Evolutionary conservation across 2,113 vertebrate species (phyloP).

Genomic region (Sorex fumeus): DNA sequence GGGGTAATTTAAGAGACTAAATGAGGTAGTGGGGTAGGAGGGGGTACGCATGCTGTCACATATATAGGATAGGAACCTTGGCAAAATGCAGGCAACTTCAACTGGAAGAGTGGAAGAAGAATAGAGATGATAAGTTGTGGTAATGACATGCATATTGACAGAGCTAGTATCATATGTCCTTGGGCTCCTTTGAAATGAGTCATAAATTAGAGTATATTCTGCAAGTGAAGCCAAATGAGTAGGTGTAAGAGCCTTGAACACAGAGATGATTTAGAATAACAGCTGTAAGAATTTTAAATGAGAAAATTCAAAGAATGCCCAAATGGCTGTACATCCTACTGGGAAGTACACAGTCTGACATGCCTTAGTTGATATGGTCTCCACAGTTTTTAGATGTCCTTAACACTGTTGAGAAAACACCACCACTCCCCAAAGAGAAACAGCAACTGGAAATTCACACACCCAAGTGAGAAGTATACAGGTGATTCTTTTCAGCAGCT

Average conservation of each 20-base stretch:
- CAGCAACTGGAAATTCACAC: neutral
- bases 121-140: neutral
- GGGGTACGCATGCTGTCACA: neutral
- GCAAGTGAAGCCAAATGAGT: neutral
- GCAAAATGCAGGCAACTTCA: neutral
- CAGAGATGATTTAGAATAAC: neutral
- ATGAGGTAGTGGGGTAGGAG: neutral
- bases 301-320: neutral
- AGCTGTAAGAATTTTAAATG: neutral
- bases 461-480: neutral
- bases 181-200: neutral
- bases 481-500: neutral
- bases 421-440: neutral
- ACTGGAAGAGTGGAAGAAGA: neutral
- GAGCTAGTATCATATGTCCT: neutral
- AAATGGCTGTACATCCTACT: neutral
- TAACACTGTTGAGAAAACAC: neutral
- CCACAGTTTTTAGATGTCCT: neutral
- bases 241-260: neutral
- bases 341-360: neutral
- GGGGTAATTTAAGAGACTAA: neutral
- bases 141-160: neutral
- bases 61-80: neutral
- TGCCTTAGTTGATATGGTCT: neutral
- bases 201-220: neutral